Conservation (phyloP, 2,888 invertebrate genomes). For the Ptychoptera contaminata region DNA sequence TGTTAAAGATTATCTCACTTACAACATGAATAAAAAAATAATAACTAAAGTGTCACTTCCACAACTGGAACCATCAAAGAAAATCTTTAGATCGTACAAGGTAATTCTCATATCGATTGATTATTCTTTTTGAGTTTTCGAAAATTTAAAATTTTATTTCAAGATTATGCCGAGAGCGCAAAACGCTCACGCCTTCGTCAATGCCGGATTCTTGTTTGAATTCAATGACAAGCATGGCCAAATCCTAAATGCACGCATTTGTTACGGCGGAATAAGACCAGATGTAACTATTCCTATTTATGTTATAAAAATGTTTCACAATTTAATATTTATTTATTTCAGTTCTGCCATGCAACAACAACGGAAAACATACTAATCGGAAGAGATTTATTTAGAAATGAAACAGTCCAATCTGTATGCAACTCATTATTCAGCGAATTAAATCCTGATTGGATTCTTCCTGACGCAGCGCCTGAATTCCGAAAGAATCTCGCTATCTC, state of each 20-base stretch:
- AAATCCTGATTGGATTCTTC: constrained; percentile 37
- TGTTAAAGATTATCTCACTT: constrained; percentile 29
- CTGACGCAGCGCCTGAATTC: constrained; percentile 43
- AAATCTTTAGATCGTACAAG: constrained; percentile 26
- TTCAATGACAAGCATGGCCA: constrained; percentile 28
- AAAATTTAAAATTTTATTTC: constrained; percentile 24
- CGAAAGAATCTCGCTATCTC: constrained; percentile 43
- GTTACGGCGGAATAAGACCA: constrained; percentile 41
- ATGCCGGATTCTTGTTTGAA: constrained; percentile 52
- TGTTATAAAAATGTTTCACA: too few relatives aligned
- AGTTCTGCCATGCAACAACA: constrained; percentile 32
- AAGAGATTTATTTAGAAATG: constrained; percentile 28
- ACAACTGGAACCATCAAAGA: constrained; percentile 15
- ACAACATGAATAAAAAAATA: constrained; percentile 30
- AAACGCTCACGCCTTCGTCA: constrained; percentile 59
- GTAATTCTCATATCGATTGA: too few relatives aligned
- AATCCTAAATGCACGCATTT: constrained; percentile 34
- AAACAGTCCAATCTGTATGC: constrained; percentile 23
- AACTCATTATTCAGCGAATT: constrained; percentile 33
- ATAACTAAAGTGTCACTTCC: constrained; percentile 18
- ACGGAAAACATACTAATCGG: constrained; percentile 36
- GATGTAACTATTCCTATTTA: background rate
- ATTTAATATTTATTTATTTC: constrained; percentile 38
- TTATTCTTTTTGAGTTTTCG: too few relatives aligned
- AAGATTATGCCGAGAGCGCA: constrained; percentile 58